phyloP scores from a whole-genome alignment of 2,888 invertebrate genomes.

The Diploptera punctata region DNA sequence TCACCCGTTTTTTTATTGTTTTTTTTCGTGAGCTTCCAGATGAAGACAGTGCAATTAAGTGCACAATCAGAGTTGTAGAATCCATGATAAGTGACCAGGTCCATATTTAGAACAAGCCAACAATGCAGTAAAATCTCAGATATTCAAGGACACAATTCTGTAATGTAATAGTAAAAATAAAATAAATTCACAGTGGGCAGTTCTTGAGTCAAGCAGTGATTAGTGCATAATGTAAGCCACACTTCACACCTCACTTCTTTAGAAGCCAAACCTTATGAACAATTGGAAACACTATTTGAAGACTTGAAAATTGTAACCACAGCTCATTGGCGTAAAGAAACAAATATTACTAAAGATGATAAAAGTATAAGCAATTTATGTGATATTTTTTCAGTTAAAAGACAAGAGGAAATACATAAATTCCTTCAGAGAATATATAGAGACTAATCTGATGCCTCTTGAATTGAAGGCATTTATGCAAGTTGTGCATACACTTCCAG shows the following conservation, averaged over 20 bases:
- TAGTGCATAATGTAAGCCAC: background rate
- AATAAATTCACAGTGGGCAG: no score
- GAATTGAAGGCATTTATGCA: background rate
- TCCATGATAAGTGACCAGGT: no score
- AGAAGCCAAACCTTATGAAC: conserved; percentile 10
- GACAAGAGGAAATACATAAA: conserved; percentile 3
- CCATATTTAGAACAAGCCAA: no score
- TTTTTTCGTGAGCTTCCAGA: no score
- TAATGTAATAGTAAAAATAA: no score
- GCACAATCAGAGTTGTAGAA: no score
- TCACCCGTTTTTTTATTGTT: no score
- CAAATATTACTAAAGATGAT: conserved; percentile 1
- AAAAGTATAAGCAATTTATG: background rate
- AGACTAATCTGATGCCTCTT: background rate
- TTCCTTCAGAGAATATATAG: background rate
- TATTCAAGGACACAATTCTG: no score
- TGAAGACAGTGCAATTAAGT: no score
- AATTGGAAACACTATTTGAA: background rate
- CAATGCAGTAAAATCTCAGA: no score
- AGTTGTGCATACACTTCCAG: background rate
- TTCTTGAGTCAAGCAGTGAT: no score
- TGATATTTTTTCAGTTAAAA: conserved; percentile 4
- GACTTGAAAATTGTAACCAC: background rate
- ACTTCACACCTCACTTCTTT: background rate
- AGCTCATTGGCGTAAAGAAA: background rate